phyloP scores from a whole-genome alignment of 2,113 vertebrate species.

The Cichladusa arquata region DNA sequence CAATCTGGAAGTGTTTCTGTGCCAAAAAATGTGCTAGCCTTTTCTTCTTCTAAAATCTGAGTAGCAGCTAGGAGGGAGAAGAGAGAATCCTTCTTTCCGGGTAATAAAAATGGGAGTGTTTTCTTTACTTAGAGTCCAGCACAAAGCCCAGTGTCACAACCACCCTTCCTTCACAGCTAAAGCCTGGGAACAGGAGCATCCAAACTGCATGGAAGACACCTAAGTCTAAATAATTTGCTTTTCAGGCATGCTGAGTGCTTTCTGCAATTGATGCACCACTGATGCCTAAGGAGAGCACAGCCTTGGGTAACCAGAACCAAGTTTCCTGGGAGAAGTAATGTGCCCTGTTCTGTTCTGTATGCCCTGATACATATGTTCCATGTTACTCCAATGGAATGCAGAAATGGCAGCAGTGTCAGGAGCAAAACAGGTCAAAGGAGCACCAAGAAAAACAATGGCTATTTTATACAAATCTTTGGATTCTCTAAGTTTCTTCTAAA shows the following conservation, averaged over 20 bases:
- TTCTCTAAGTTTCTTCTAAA: neutral
- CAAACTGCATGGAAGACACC: neutral
- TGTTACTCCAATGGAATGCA: neutral
- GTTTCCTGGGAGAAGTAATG: neutral
- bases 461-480: neutral
- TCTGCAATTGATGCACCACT: neutral
- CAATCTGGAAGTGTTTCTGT: constrained; percentile 77
- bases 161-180: neutral
- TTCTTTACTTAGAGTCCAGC: neutral
- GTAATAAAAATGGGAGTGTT: neutral
- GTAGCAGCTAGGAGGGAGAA: neutral
- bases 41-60: constrained; percentile 66
- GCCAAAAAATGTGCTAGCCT: constrained; percentile 80
- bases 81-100: neutral
- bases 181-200: neutral
- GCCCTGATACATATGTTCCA: neutral
- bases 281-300: neutral
- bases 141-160: neutral
- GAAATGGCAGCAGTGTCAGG: neutral
- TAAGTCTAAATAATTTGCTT: neutral
- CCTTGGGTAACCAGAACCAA: neutral
- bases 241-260: neutral
- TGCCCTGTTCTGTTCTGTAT: neutral
- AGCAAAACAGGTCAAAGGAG: neutral
- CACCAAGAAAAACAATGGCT: neutral